Percentiles rank a stretch among this genome's conserved stretches.
Evolutionary conservation across 2,113 vertebrate species (phyloP).

Genomic region (Nothobranchius furzeri): DNA sequence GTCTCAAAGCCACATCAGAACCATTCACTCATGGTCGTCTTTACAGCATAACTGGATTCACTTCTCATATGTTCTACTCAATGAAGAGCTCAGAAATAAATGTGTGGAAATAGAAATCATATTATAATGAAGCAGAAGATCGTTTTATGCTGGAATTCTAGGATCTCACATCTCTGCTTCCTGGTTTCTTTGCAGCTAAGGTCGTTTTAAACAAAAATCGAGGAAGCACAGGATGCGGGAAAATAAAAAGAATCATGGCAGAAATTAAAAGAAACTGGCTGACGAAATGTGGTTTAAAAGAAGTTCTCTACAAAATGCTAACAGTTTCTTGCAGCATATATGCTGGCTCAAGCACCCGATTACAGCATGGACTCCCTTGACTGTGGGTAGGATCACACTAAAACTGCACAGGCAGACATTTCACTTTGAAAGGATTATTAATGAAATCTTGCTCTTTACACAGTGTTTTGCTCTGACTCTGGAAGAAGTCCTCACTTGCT

Average conservation of each 20-base stretch:
- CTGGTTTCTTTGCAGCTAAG: constrained; percentile 15
- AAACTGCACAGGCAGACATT: constrained; percentile 69
- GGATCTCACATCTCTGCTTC: constrained; percentile 1
- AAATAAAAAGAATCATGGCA: not conserved
- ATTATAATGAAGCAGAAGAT: constrained; percentile 8
- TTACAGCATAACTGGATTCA: constrained; percentile 36
- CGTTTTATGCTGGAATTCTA: not conserved
- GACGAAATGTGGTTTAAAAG: constrained; percentile 25
- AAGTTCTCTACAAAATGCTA: constrained; percentile 40
- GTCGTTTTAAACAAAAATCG: constrained; percentile 18
- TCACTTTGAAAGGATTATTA: constrained; percentile 74
- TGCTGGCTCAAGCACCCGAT: constrained; percentile 61
- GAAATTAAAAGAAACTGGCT: constrained; percentile 17
- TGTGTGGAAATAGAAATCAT: constrained; percentile 11
- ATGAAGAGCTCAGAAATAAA: constrained; percentile 12
- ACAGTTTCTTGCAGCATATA: constrained; percentile 44
- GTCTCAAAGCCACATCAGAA: constrained; percentile 38
- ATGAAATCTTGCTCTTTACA: constrained; percentile 69
- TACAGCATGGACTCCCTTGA: constrained; percentile 58
- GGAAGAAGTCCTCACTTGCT: constrained; percentile 51
- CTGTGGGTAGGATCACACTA: constrained; percentile 61
- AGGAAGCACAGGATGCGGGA: constrained; percentile 1
- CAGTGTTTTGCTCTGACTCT: constrained; percentile 59
- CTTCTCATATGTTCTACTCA: constrained; percentile 20
- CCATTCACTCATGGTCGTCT: constrained; percentile 28